phyloP scores from a whole-genome alignment of 2,888 invertebrate species.

The Mylabris sibirica region DNA sequence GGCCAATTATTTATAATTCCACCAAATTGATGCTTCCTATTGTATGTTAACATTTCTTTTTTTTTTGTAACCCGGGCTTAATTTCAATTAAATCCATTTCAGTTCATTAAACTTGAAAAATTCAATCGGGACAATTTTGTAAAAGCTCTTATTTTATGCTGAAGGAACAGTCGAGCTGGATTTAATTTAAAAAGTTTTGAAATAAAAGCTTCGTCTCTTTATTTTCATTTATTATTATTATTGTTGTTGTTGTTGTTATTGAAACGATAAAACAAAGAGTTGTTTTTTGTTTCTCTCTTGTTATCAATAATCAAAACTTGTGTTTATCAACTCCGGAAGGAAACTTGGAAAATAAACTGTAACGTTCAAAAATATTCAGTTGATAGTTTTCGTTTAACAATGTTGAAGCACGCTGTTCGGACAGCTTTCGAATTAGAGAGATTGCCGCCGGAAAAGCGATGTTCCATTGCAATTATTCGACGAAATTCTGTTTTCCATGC shows the following conservation, averaged over 20 bases:
- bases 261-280: background rate
- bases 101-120: background rate
- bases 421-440: constrained; percentile 50
- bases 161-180: background rate
- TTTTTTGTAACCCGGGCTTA: background rate
- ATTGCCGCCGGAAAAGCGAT: constrained; percentile 44
- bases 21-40: background rate
- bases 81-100: background rate
- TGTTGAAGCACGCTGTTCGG: constrained; percentile 57
- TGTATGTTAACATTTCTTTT: background rate
- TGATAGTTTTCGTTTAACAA: constrained; percentile 37
- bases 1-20: background rate
- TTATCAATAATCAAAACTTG: background rate
- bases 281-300: background rate
- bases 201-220: too few relatives aligned
- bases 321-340: constrained; percentile 30
- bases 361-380: constrained; percentile 7
- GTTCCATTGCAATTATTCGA: constrained; percentile 38
- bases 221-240: background rate
- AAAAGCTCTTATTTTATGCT: too few relatives aligned
- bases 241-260: too few relatives aligned
- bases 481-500: constrained; percentile 40
- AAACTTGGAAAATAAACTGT: constrained; percentile 22
- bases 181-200: background rate
- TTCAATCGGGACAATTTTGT: background rate